Conservation (phyloP, 2,888 invertebrate genomes). For the Polymixis lichenea region DNA sequence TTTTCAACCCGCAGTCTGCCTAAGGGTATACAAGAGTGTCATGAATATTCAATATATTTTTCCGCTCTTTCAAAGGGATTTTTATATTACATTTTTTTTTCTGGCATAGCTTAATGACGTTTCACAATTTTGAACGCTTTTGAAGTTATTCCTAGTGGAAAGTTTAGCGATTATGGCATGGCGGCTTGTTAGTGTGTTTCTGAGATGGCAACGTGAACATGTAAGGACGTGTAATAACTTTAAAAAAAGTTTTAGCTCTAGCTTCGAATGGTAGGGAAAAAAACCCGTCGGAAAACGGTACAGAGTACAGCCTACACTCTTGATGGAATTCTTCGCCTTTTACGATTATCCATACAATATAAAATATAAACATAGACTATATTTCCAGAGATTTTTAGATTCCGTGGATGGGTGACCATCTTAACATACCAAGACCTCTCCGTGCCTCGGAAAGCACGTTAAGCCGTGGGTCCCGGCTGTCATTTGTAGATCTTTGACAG, state of each 20-base stretch:
- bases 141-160: conserved; percentile 55
- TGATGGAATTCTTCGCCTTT: background rate
- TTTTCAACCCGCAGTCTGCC: conserved; percentile 58
- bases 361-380: background rate
- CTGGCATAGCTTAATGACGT: conserved; percentile 54
- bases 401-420: too few species aligned
- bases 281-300: background rate
- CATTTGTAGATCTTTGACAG: too few species aligned
- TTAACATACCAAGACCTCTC: too few species aligned
- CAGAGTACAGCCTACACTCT: too few species aligned
- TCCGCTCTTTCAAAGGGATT: conserved; percentile 64
- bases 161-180: conserved; percentile 37
- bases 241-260: background rate
- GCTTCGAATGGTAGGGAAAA: background rate
- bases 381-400: too few species aligned
- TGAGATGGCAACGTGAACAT: background rate
- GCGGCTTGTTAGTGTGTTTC: conserved; percentile 45
- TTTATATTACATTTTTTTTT: conserved; percentile 63
- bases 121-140: conserved; percentile 64
- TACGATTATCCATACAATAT: background rate
- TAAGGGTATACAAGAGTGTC: conserved; percentile 61
- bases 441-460: too few species aligned
- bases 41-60: conserved; percentile 72
- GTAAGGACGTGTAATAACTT: background rate
- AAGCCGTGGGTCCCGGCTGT: too few species aligned